Conservation (phyloP, 2,113 vertebrate species). For the Lagenorhynchus albirostris region DNA sequence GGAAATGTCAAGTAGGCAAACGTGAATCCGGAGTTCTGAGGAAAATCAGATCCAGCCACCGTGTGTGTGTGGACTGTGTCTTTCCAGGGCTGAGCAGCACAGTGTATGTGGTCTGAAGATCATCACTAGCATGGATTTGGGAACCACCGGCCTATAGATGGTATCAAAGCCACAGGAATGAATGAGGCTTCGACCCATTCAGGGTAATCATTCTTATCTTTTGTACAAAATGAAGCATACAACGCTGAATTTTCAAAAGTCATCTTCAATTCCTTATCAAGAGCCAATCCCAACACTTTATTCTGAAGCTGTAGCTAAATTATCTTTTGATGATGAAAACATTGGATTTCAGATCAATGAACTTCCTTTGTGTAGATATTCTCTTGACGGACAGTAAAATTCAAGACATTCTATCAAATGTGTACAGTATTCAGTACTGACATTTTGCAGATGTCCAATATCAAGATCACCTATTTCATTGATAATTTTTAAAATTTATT, state of each 20-base stretch:
- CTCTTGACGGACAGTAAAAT: not conserved
- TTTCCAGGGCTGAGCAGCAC: not conserved
- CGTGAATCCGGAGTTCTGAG: not conserved
- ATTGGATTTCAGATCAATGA: not conserved
- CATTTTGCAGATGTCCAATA: not conserved
- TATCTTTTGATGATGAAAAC: not conserved
- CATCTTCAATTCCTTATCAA: not conserved
- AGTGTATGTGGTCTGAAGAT: not conserved
- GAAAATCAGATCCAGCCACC: not conserved
- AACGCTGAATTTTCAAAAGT: not conserved
- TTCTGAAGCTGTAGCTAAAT: not conserved
- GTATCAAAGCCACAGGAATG: not conserved
- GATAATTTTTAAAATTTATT: not conserved
- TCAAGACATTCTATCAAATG: not conserved
- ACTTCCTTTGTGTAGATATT: not conserved
- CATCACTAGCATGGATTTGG: not conserved
- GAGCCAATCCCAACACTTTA: not conserved
- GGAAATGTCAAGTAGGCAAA: not conserved
- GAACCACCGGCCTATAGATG: not conserved
- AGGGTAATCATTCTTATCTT: not conserved
- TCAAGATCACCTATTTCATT: not conserved
- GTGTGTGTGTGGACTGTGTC: not conserved
- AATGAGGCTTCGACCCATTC: not conserved
- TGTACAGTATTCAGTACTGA: not conserved
- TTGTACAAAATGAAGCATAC: not conserved